Evolutionary conservation across 2,113 vertebrate species (phyloP).

Genomic region (Anarrhichthys ocellatus): DNA sequence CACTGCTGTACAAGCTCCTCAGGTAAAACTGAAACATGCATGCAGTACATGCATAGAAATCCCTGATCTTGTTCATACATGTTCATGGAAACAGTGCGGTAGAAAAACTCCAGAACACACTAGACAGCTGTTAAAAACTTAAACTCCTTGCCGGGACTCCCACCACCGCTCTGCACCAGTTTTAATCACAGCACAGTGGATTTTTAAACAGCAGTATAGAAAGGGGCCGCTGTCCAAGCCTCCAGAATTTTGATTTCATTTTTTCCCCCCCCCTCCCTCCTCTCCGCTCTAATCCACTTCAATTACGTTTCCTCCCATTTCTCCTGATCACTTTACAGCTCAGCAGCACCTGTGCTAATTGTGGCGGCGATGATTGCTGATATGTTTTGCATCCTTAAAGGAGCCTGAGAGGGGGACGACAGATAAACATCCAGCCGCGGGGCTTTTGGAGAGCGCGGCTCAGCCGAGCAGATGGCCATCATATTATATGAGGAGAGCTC

Average conservation of each 20-base stretch:
- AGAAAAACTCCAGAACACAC: slow-evolving; percentile 37
- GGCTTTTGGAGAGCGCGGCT: slow-evolving; percentile 78
- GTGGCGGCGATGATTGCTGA: slow-evolving; percentile 77
- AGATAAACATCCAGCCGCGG: slow-evolving; percentile 80
- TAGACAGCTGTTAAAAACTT: slow-evolving; percentile 72
- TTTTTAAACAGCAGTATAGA: slow-evolving; percentile 73
- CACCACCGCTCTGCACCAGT: slow-evolving; percentile 58
- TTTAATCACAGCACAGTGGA: slow-evolving; percentile 81
- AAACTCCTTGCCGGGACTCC: slow-evolving; percentile 66
- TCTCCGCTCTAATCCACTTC: slow-evolving; percentile 79
- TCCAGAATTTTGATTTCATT: slow-evolving; percentile 74
- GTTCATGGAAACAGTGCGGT: slow-evolving; percentile 29
- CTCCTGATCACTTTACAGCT: slow-evolving; percentile 82
- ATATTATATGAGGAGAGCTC: slow-evolving; percentile 77
- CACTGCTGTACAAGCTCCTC: slow-evolving; percentile 29
- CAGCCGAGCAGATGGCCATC: slow-evolving; percentile 84
- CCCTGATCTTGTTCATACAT: slow-evolving; percentile 13
- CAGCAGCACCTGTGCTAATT: slow-evolving; percentile 82
- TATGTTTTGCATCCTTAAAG: slow-evolving; percentile 82
- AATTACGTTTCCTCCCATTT: slow-evolving; percentile 82
- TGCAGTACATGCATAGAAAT: slow-evolving; percentile 10
- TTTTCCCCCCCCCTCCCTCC: slow-evolving; percentile 63
- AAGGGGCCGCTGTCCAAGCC: slow-evolving; percentile 76
- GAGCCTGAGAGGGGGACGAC: slow-evolving; percentile 73
- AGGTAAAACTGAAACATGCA: slow-evolving; percentile 20